Evolutionary conservation across 1,140 invertebrate genomes (phyloP).

Genomic region (Apocrypta bakeri): DNA sequence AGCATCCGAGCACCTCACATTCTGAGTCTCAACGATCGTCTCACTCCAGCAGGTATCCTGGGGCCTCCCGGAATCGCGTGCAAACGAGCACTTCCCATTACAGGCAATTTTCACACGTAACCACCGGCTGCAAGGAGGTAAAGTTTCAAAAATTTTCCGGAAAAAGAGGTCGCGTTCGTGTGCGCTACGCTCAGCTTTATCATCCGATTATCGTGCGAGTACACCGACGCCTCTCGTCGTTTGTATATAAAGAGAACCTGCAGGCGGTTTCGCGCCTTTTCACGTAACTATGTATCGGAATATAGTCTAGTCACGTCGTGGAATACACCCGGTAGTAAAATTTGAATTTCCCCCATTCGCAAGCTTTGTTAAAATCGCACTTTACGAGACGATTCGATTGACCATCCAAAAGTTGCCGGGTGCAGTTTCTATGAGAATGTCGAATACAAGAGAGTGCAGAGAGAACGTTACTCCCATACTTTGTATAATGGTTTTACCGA

Average conservation of each 20-base stretch:
- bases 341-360: not conserved
- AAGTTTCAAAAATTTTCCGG: not conserved
- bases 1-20: too few relatives aligned
- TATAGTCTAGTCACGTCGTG: not conserved
- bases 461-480: too few relatives aligned
- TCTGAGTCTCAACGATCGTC: too few relatives aligned
- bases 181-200: not conserved
- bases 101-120: constrained; percentile 31
- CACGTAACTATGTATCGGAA: not conserved
- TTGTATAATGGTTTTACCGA: too few relatives aligned
- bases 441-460: too few relatives aligned
- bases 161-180: not conserved
- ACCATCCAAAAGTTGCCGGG: too few relatives aligned
- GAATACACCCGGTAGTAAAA: not conserved
- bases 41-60: not conserved
- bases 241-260: constrained; percentile 2
- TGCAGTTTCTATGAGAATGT: too few relatives aligned
- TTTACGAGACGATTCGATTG: not conserved
- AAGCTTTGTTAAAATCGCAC: not conserved
- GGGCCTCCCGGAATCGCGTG: constrained; percentile 13
- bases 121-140: not conserved
- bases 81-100: constrained; percentile 25
- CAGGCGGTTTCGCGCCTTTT: not conserved
- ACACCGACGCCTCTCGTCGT: not conserved
- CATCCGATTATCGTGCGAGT: constrained; percentile 2